These are phyloP conservation scores for Candidula unifasciata DNA, from an alignment of 2,888 invertebrate genomes.

Conservation along the genomic window DNA sequence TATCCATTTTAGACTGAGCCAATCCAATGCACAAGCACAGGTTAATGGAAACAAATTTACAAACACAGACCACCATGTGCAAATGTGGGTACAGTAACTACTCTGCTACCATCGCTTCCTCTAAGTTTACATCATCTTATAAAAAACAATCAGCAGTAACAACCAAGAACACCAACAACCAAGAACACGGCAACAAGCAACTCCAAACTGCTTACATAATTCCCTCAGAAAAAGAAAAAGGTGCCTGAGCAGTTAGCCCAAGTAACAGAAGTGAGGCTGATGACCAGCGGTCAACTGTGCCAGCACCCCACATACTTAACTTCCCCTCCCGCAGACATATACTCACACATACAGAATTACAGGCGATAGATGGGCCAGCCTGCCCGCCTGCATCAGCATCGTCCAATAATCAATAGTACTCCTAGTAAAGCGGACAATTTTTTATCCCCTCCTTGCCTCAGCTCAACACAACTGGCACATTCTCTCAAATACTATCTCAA, in stretches of 20 bases:
- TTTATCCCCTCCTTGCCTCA: neutral
- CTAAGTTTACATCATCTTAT: too few species aligned
- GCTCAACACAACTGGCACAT: neutral
- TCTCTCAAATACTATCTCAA: slow-evolving; percentile 2
- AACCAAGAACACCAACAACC: too few species aligned
- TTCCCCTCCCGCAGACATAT: neutral
- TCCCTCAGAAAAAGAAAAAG: neutral
- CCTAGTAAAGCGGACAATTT: neutral
- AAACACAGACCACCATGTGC: too few species aligned
- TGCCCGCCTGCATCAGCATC: slow-evolving; percentile 31
- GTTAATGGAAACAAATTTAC: too few species aligned
- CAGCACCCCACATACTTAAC: neutral
- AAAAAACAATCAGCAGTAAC: too few species aligned
- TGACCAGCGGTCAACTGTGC: slow-evolving; percentile 30
- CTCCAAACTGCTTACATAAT: too few species aligned
- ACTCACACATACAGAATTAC: slow-evolving; percentile 5
- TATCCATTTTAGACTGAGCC: too few species aligned
- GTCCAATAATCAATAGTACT: slow-evolving; percentile 45
- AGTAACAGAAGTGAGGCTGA: neutral
- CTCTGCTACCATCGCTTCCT: too few species aligned
- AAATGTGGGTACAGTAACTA: too few species aligned
- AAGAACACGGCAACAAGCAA: too few species aligned
- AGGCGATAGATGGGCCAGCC: slow-evolving; percentile 14
- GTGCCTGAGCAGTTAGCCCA: neutral
- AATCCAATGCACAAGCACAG: too few species aligned